Evolutionary conservation across 2,797 vertebrate genomes (phyloP).

Genomic region (Melopsittacus undulatus): DNA sequence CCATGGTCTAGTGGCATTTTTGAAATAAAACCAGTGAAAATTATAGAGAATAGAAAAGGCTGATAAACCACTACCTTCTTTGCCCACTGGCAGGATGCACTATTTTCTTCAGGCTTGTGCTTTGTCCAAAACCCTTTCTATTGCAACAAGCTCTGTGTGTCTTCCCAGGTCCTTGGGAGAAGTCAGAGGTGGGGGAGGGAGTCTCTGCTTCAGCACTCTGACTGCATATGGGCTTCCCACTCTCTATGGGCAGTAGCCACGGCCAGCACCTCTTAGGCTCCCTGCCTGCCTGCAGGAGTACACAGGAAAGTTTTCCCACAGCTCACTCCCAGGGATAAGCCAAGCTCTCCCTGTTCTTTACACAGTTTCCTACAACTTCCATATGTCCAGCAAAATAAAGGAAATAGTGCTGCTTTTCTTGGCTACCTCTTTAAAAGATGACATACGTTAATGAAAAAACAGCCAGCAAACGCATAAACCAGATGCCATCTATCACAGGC

Average conservation of each 20-base stretch:
- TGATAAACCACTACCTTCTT: not conserved
- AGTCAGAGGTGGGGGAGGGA: rapidly evolving
- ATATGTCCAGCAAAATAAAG: not conserved
- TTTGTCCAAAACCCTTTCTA: not conserved
- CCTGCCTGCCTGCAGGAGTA: rapidly evolving
- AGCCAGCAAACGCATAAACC: not conserved
- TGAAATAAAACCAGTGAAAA: not conserved
- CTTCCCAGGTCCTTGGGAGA: not conserved
- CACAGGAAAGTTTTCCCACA: rapidly evolving
- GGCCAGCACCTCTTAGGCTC: rapidly evolving
- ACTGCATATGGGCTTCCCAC: rapidly evolving
- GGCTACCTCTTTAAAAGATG: not conserved
- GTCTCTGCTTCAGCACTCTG: not conserved
- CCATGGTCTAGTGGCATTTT: not conserved
- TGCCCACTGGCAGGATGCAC: rapidly evolving
- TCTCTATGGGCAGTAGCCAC: rapidly evolving
- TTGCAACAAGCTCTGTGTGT: not conserved
- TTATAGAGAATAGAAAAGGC: not conserved
- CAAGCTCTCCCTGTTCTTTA: not conserved
- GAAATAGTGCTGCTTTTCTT: not conserved
- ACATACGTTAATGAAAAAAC: constrained; percentile 7
- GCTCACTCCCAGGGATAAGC: not conserved
- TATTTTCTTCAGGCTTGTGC: not conserved
- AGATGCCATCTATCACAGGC: constrained; percentile 45
- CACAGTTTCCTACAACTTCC: not conserved